Evolutionary conservation across 2,888 invertebrate species (phyloP), one percentile per base, ranked within the genome.

Genomic region (Parascotia fuliginaria): DNA sequence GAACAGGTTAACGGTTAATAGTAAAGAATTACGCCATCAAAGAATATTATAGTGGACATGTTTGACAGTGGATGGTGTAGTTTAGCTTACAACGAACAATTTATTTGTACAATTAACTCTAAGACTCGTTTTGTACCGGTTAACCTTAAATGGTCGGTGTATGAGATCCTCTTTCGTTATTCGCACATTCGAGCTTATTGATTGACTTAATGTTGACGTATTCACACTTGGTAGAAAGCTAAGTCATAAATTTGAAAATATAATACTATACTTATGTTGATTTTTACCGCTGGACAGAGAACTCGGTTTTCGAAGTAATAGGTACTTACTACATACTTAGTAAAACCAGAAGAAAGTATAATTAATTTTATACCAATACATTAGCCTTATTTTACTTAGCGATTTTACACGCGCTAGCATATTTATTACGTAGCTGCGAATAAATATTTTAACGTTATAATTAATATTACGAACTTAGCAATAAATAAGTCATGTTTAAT

Each of bases 61-160:
- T n/a, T n/a, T n/a, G n/a, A n/a, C n/a, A n/a, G n/a, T n/a, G n/a
- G 52, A 46, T 63, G 56, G 57, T 57, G 55, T 52, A 38, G 45
- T 42, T 48, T 42, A 45, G 31, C n/a, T n/a, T n/a, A n/a, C n/a
- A n/a, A n/a, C n/a, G 36, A 70, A 45, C 46, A 60, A 70, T 67
- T 67, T 66, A 66, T 62, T 62, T 67, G 49, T 62, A 47, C 64
- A 64, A 68, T 64, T 58, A 64, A 55, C 55, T 49, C 39, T 24
- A 47, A 44, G 52, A 46, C 53, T 57, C 43, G 56, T 43, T 49
- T 40, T 42, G 42, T 52, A 54, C 55, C 28, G 34, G 67, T 53
- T 54, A 43, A 39, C 72, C 72, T 72, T 72, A 63, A 52, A 29
- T 36, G 33, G 41, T 36, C 14, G 39, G 24, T 59, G 47, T 48